Conservation (phyloP, 2,113 vertebrate genomes). For the Boleophthalmus pectinirostris region DNA sequence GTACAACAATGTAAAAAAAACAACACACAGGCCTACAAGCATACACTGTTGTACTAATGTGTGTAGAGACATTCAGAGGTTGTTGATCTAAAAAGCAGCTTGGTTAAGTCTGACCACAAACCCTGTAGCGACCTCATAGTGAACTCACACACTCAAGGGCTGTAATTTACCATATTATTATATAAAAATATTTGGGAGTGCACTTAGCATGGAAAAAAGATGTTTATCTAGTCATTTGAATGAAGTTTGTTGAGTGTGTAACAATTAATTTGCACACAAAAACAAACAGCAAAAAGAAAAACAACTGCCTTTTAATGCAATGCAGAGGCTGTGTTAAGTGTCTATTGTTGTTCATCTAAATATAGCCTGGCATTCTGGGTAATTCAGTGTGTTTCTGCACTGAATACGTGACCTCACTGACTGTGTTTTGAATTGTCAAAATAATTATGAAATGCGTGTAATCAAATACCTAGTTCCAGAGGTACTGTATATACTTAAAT, state of each 20-base stretch:
- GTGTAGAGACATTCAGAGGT: slow-evolving; percentile 43
- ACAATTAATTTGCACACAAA: too few relatives aligned
- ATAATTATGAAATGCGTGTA: background rate
- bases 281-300: too few relatives aligned
- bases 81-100: slow-evolving; percentile 29
- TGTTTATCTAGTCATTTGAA: too few relatives aligned
- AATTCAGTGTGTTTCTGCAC: background rate
- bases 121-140: slow-evolving; percentile 33
- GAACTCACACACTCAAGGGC: slow-evolving; percentile 20
- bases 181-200: slow-evolving; percentile 18
- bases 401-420: background rate
- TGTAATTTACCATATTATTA: slow-evolving; percentile 24
- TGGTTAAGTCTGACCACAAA: slow-evolving; percentile 41
- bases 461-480: background rate
- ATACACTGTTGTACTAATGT: slow-evolving; percentile 25
- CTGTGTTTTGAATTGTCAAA: background rate
- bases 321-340: background rate
- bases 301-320: background rate
- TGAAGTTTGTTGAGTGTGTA: too few relatives aligned
- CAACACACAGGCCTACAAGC: slow-evolving; percentile 38
- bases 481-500: background rate
- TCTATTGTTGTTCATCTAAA: background rate
- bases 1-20: slow-evolving; percentile 41
- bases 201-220: background rate
- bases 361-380: background rate